A percentile compares a stretch with the other conserved stretches of the same genome.
phyloP scores from a whole-genome alignment of 1,140 invertebrate genomes.

The Drosophila baimaii region DNA sequence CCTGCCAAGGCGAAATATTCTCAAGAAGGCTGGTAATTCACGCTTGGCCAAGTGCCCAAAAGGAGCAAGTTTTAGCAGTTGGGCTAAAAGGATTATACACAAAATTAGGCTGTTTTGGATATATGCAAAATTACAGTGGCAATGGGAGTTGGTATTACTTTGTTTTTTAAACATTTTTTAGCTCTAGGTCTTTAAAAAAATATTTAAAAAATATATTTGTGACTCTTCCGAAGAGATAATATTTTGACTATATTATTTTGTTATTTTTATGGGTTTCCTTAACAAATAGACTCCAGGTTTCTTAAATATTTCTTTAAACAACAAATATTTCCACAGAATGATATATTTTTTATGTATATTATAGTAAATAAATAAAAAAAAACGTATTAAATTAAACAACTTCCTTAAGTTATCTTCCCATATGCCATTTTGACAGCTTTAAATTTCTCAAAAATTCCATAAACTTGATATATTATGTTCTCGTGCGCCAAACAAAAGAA shows the following conservation, averaged over 20 bases:
- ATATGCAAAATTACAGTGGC: background rate
- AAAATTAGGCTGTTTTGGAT: background rate
- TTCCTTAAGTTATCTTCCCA: background rate
- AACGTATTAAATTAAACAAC: background rate
- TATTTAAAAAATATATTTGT: background rate
- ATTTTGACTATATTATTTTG: background rate
- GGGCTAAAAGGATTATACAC: slow-evolving; percentile 7
- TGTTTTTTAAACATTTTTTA: background rate
- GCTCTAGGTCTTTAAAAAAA: background rate
- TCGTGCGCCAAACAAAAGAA: background rate
- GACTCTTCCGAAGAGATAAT: background rate
- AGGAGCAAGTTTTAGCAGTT: slow-evolving; percentile 15
- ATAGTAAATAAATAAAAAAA: background rate
- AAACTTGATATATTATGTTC: background rate
- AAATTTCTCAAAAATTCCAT: background rate
- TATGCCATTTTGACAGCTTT: background rate
- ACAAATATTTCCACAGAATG: background rate
- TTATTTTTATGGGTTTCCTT: background rate
- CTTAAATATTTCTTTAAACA: background rate
- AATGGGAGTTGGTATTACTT: background rate
- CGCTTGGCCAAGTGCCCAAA: slow-evolving; percentile 30
- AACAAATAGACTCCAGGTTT: background rate
- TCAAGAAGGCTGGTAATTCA: slow-evolving; percentile 24
- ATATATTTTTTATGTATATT: background rate
- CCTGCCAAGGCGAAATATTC: slow-evolving; percentile 16